Conservation (phyloP, 1,140 invertebrate genomes). For the Nixonia krombeini region DNA sequence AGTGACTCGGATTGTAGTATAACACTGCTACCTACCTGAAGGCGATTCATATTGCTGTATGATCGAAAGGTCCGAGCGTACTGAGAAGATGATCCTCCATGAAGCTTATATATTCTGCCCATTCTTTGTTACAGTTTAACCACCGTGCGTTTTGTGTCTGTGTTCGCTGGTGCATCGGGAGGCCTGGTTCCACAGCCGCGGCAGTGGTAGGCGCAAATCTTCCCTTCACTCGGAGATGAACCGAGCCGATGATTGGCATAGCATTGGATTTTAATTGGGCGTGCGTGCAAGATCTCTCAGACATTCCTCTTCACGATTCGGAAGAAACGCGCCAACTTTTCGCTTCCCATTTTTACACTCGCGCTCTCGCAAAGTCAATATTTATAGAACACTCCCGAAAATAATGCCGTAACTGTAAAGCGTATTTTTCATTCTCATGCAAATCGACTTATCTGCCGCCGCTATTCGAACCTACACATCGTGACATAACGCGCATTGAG, state of each 20-base stretch:
- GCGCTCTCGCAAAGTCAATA: conserved; percentile 6
- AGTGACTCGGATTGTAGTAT: not conserved
- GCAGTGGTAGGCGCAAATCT: conserved; percentile 54
- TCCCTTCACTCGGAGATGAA: conserved; percentile 58
- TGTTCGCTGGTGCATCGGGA: conserved; percentile 50
- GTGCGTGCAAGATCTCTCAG: conserved; percentile 51
- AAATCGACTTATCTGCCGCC: too few relatives aligned
- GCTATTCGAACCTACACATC: too few relatives aligned
- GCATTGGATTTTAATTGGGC: conserved; percentile 61
- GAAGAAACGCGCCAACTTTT: conserved; percentile 10
- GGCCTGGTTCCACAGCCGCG: conserved; percentile 45
- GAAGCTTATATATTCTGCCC: conserved; percentile 61
- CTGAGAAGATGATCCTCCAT: conserved; percentile 59
- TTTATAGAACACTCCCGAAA: too few relatives aligned
- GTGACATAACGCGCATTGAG: too few relatives aligned
- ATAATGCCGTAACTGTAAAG: too few relatives aligned
- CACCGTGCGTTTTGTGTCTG: conserved; percentile 46
- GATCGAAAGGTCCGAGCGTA: conserved; percentile 57
- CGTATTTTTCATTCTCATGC: too few relatives aligned
- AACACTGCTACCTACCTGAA: conserved; percentile 54
- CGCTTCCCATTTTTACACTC: not conserved
- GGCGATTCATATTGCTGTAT: conserved; percentile 61
- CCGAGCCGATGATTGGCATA: conserved; percentile 50
- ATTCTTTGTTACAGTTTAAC: conserved; percentile 69
- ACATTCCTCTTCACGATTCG: conserved; percentile 14